Percentiles rank a stretch among this genome's conserved stretches.
Evolutionary conservation across 2,113 vertebrate species (phyloP).

Genomic region (Larimichthys polyactis): DNA sequence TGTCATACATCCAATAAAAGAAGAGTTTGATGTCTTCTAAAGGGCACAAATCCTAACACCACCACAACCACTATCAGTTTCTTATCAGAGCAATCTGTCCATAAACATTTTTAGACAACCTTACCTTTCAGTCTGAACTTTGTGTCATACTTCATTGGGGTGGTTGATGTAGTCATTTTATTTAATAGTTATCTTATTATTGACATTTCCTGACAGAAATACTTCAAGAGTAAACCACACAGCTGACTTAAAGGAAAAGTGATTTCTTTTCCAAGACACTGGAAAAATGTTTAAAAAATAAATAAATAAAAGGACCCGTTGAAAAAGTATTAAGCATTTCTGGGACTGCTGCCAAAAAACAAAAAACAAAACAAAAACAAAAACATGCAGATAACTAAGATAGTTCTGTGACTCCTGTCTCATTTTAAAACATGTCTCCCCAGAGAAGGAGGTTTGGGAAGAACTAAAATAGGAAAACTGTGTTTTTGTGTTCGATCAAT

Average conservation of each 20-base stretch:
- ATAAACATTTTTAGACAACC: not conserved
- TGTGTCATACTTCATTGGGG: too few relatives aligned
- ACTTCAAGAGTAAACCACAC: not conserved
- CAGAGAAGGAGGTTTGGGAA: not conserved
- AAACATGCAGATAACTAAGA: not conserved
- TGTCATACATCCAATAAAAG: not conserved
- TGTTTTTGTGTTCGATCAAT: conserved; percentile 29
- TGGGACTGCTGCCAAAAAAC: not conserved
- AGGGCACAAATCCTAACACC: not conserved
- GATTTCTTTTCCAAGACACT: not conserved
- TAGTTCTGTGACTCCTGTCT: not conserved
- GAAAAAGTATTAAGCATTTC: not conserved
- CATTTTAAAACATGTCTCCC: conserved; percentile 3
- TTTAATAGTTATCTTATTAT: not conserved
- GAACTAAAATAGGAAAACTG: not conserved
- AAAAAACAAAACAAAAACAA: not conserved
- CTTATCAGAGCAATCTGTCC: not conserved
- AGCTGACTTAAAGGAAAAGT: not conserved
- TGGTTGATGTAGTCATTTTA: not conserved
- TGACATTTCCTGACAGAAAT: not conserved
- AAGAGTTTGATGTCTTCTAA: not conserved
- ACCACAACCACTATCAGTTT: not conserved
- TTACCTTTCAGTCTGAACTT: not conserved
- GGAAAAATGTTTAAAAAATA: not conserved
- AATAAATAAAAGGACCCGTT: not conserved